These are phyloP conservation scores for Borostomias antarcticus DNA, from an alignment of 2,797 vertebrate genomes.

Conservation along the genomic window DNA sequence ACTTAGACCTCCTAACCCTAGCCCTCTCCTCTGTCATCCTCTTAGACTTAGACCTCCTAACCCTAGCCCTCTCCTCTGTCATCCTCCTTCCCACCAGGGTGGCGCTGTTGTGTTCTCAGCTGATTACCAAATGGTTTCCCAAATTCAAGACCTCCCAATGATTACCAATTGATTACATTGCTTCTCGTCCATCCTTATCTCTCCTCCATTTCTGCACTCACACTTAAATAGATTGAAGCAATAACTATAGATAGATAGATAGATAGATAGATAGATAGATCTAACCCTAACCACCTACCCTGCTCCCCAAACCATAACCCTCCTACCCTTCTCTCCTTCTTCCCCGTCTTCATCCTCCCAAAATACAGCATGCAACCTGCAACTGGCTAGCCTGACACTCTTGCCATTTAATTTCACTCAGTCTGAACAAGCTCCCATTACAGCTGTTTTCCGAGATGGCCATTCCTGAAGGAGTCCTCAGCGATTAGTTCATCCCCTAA, in stretches of 20 bases:
- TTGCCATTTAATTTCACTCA: too few species aligned
- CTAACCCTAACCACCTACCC: constrained; percentile 41
- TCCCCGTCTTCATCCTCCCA: constrained; percentile 45
- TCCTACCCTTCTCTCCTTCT: constrained; percentile 25
- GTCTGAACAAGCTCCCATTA: too few species aligned
- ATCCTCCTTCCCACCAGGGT: constrained; percentile 42
- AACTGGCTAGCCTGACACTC: too few species aligned
- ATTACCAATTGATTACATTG: too few species aligned
- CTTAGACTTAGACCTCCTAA: too few species aligned
- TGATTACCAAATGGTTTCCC: constrained; percentile 79
- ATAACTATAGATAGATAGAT: too few species aligned
- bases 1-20: neutral
- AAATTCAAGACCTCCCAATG: constrained; percentile 74
- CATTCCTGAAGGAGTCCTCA: too few species aligned
- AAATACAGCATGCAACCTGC: constrained; percentile 85
- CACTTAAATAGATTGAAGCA: too few species aligned
- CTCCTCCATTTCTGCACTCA: constrained; percentile 10
- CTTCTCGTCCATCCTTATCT: constrained; percentile 7
- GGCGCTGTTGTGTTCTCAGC: constrained; percentile 56
- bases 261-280: too few species aligned
- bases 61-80: constrained; percentile 25
- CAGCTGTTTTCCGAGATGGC: too few species aligned
- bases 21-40: neutral
- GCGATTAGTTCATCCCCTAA: too few species aligned
- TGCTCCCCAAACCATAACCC: constrained; percentile 46